A percentile compares a stretch with the other conserved stretches of the same genome.
Conservation (phyloP, 2,797 vertebrate genomes). For the Todus mexicanus region DNA sequence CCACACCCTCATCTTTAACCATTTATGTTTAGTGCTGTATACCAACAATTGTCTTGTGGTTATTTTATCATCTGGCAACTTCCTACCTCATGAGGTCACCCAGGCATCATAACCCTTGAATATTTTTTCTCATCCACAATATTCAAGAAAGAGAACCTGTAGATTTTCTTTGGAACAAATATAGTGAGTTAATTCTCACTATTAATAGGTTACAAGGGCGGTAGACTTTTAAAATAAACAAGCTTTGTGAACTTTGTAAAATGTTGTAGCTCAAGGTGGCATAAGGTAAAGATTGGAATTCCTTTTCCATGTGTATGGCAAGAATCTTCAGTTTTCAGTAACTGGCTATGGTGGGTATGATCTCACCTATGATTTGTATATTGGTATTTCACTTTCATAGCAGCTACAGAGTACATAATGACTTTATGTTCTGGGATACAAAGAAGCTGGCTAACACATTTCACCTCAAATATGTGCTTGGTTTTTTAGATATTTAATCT, state of each 20-base stretch:
- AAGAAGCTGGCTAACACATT: not conserved
- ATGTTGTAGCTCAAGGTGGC: not conserved
- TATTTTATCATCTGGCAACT: not conserved
- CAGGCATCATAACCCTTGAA: not conserved
- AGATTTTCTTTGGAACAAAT: not conserved
- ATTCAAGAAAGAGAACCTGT: not conserved
- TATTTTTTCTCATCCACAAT: not conserved
- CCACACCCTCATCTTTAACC: no score
- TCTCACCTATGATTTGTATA: not conserved
- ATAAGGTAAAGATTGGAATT: not conserved
- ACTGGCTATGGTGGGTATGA: not conserved
- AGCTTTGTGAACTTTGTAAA: not conserved
- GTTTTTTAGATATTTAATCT: not conserved
- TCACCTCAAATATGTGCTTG: not conserved
- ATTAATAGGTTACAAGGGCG: not conserved
- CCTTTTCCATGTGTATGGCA: fast-evolving
- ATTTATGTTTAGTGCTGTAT: not conserved
- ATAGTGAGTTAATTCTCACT: not conserved
- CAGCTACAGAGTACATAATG: not conserved
- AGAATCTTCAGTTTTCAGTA: not conserved
- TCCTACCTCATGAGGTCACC: not conserved
- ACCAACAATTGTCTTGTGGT: not conserved
- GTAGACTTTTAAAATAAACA: not conserved
- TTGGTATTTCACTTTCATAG: not conserved
- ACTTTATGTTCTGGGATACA: not conserved